Conservation (phyloP, 2,888 invertebrate species). For the Pachycephus smyrnensis region DNA sequence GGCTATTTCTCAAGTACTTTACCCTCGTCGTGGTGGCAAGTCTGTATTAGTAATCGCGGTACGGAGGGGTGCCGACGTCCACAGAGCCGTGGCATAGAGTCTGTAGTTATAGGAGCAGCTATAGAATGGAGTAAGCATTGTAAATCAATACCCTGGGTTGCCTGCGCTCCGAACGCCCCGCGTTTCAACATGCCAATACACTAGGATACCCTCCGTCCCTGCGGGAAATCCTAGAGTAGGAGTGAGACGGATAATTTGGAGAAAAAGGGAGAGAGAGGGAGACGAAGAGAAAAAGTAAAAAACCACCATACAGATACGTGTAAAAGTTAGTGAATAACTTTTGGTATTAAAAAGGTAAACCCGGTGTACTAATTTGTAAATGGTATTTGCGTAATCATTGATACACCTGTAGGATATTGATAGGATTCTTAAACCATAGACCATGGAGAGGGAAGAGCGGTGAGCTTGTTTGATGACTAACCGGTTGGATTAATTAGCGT, state of each 20-base stretch:
- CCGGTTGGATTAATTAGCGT: not conserved
- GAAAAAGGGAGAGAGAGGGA: not conserved
- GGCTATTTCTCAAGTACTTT: not conserved
- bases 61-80: not conserved
- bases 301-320: fast-evolving
- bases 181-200: constrained; percentile 46
- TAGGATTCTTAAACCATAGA: not conserved
- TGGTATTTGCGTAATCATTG: not conserved
- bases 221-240: constrained; percentile 29
- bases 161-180: constrained; percentile 39
- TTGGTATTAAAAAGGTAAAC: not conserved
- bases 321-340: not conserved
- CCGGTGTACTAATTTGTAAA: not conserved
- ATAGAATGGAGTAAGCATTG: constrained; percentile 57
- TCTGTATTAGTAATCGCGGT: not conserved
- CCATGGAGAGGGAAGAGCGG: not conserved
- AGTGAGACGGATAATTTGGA: not conserved
- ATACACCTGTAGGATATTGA: not conserved
- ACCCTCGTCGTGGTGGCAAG: not conserved
- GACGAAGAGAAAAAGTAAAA: not conserved
- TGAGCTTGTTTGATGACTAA: not conserved
- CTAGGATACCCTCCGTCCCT: constrained; percentile 43
- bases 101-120: constrained; percentile 54
- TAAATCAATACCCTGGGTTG: constrained; percentile 58
- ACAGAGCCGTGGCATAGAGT: constrained; percentile 14